These are phyloP conservation scores for Diadegma fenestrale DNA, from an alignment of 2,888 invertebrate species.

Conservation along the genomic window DNA sequence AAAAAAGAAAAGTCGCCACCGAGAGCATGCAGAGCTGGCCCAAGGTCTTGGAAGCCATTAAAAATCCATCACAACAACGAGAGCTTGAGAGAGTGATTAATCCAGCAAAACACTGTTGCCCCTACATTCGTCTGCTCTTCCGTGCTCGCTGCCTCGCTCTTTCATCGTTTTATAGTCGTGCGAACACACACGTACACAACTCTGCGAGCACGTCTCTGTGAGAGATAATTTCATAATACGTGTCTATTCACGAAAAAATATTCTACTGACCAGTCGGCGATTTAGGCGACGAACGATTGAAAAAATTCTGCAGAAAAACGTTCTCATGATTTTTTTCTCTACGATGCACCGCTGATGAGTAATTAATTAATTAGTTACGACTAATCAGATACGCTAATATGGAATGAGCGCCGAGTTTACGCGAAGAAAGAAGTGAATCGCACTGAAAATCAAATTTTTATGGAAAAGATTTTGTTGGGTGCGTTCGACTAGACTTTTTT, in stretches of 20 bases:
- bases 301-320: background rate
- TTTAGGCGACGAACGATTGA: background rate
- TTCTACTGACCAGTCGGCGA: background rate
- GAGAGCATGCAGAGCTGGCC: constrained; percentile 49
- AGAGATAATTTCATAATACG: background rate
- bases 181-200: background rate
- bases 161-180: constrained; percentile 14
- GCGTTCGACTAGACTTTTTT: no score
- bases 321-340: background rate
- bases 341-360: background rate
- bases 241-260: background rate
- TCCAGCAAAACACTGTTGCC: constrained; percentile 46
- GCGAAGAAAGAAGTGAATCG: background rate
- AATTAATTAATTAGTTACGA: background rate
- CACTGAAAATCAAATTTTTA: no score
- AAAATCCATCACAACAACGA: constrained; percentile 68
- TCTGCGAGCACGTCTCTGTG: no score
- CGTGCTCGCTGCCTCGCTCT: constrained; percentile 2
- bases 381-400: background rate
- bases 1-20: constrained; percentile 48
- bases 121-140: constrained; percentile 27
- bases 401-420: background rate
- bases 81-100: constrained; percentile 66
- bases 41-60: constrained; percentile 68
- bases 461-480: no score